Conservation (phyloP, 2,888 invertebrate genomes). For the Sympetrum striolatum region DNA sequence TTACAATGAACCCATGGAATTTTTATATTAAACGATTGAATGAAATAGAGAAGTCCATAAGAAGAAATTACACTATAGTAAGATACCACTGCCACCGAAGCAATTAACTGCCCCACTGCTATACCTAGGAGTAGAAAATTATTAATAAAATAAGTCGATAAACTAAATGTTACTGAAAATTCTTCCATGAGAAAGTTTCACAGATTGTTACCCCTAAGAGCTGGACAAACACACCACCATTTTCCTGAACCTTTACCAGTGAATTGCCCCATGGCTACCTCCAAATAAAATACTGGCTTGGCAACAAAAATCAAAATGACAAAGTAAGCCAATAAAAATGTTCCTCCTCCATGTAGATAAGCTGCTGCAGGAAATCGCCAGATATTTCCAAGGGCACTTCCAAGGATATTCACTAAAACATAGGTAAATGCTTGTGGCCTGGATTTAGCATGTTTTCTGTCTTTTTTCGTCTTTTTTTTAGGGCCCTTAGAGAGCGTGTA, state of each 20-base stretch:
- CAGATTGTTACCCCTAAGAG: conserved; percentile 73
- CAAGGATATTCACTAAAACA: background rate
- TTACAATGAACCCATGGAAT: background rate
- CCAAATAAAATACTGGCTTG: conserved; percentile 83
- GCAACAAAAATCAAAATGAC: conserved; percentile 71
- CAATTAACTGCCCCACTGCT: background rate
- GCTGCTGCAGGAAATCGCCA: conserved; percentile 74
- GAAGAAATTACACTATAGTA: background rate
- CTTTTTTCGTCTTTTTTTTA: no score
- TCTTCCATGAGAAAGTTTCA: background rate
- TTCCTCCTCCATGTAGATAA: conserved; percentile 72
- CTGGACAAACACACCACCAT: conserved; percentile 73
- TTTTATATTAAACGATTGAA: background rate
- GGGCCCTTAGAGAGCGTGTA: no score
- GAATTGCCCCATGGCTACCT: conserved; percentile 84
- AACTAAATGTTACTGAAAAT: background rate
- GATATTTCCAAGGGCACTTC: conserved; percentile 68
- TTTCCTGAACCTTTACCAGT: conserved; percentile 79
- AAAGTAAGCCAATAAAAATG: conserved; percentile 72
- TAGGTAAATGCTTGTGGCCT: no score
- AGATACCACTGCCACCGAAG: background rate
- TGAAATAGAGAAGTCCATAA: background rate
- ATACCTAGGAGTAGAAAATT: background rate
- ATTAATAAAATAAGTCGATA: background rate
- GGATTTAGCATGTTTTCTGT: no score